Evolutionary conservation across 2,888 invertebrate species (phyloP).

Genomic region (Erebia palarica): DNA sequence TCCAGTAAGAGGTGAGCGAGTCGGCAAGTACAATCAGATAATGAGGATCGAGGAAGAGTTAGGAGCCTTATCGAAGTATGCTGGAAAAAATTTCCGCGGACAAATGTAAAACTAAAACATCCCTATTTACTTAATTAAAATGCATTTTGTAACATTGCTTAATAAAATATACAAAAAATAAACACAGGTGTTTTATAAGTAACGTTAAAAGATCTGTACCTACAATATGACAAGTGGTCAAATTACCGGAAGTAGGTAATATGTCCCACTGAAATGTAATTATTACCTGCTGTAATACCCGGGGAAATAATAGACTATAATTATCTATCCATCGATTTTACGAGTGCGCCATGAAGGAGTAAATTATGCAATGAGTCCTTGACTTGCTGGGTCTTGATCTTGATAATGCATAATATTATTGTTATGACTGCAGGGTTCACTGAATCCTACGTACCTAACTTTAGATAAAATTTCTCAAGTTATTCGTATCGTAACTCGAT

Average conservation of each 20-base stretch:
- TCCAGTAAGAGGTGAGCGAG: constrained; percentile 96
- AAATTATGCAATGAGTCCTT: background rate
- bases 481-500: too few species aligned
- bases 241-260: constrained; percentile 62
- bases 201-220: background rate
- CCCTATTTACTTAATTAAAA: background rate
- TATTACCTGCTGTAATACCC: background rate
- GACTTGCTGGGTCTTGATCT: background rate
- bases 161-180: background rate
- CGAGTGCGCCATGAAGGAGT: background rate
- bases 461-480: too few species aligned
- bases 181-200: background rate
- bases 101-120: constrained; percentile 53
- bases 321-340: background rate
- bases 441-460: too few species aligned
- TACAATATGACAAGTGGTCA: constrained; percentile 51
- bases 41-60: constrained; percentile 98
- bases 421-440: background rate
- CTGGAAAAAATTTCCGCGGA: constrained; percentile 96
- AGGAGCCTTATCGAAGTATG: constrained; percentile 93
- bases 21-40: constrained; percentile 99
- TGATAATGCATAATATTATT: background rate
- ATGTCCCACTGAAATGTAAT: constrained; percentile 27
- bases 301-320: constrained; percentile 11
- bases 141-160: background rate